Evolutionary conservation across 2,888 invertebrate genomes (phyloP).

Genomic region (Melinaea marsaeus): DNA sequence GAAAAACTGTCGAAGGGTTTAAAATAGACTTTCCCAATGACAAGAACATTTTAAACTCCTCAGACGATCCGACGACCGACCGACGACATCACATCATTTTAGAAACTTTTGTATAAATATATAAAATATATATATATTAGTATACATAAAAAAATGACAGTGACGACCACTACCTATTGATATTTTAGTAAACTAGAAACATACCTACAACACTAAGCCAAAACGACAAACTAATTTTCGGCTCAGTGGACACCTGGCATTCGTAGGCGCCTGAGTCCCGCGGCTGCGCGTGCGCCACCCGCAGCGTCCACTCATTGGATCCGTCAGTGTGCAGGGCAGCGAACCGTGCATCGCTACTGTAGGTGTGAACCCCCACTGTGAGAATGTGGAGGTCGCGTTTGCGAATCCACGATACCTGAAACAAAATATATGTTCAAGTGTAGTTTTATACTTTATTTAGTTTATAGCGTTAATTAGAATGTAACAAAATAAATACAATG

Average conservation of each 20-base stretch:
- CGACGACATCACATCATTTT: too few species aligned
- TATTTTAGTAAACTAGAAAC: conserved; percentile 45
- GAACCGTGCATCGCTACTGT: conserved; percentile 83
- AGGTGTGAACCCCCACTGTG: conserved; percentile 81
- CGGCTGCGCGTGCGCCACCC: conserved; percentile 79
- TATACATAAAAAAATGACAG: too few species aligned
- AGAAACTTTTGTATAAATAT: too few species aligned
- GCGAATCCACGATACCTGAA: conserved; percentile 92
- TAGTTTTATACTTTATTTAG: too few species aligned
- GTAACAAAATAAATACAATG: too few species aligned
- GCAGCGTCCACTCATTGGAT: conserved; percentile 81
- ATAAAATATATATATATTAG: too few species aligned
- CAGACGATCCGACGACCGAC: too few species aligned
- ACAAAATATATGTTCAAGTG: conserved; percentile 10
- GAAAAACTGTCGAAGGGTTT: too few species aligned
- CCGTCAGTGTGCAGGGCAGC: conserved; percentile 81
- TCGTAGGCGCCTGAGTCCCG: conserved; percentile 94
- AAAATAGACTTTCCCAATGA: too few species aligned
- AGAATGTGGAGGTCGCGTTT: conserved; percentile 88
- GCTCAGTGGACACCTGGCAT: conserved; percentile 95
- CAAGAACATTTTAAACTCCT: too few species aligned
- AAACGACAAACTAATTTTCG: conserved; percentile 89
- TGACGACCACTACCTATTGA: too few species aligned
- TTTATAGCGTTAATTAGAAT: too few species aligned
- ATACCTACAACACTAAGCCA: conserved; percentile 87